These are phyloP conservation scores for Tetramorium alpestre DNA, from an alignment of 1,140 invertebrate species.

Conservation along the genomic window DNA sequence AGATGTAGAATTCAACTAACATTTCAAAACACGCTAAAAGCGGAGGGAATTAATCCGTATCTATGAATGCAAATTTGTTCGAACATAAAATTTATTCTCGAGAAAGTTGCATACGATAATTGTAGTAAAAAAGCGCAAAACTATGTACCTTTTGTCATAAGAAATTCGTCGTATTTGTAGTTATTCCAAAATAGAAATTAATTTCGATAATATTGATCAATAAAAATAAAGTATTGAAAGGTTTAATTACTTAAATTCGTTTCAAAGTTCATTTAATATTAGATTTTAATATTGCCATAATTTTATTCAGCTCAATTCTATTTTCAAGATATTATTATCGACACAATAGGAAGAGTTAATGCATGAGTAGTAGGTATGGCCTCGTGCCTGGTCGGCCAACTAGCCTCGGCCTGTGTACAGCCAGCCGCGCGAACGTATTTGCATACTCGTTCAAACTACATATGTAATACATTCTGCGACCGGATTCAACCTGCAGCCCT, in stretches of 20 bases:
- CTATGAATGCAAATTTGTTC: background rate
- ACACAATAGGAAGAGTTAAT: background rate
- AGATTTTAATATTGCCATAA: background rate
- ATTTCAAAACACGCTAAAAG: background rate
- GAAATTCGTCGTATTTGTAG: background rate
- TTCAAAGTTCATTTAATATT: background rate
- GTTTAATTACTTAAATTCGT: background rate
- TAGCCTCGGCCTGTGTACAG: background rate
- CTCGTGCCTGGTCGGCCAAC: background rate
- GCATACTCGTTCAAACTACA: slow-evolving; percentile 55
- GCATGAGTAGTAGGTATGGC: background rate
- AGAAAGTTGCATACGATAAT: background rate
- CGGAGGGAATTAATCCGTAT: background rate
- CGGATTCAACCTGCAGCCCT: slow-evolving; percentile 31
- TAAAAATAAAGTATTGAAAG: background rate
- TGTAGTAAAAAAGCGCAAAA: background rate
- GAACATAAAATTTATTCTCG: background rate
- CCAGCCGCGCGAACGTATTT: slow-evolving; percentile 27
- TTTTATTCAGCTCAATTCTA: background rate
- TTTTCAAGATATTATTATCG: background rate
- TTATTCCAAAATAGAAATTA: background rate
- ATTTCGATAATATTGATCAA: background rate
- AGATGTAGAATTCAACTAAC: background rate
- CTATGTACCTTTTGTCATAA: background rate
- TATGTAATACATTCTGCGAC: slow-evolving; percentile 56